These are phyloP conservation scores for Chaenocephalus aceratus DNA, from an alignment of 2,113 vertebrate genomes.

Conservation along the genomic window DNA sequence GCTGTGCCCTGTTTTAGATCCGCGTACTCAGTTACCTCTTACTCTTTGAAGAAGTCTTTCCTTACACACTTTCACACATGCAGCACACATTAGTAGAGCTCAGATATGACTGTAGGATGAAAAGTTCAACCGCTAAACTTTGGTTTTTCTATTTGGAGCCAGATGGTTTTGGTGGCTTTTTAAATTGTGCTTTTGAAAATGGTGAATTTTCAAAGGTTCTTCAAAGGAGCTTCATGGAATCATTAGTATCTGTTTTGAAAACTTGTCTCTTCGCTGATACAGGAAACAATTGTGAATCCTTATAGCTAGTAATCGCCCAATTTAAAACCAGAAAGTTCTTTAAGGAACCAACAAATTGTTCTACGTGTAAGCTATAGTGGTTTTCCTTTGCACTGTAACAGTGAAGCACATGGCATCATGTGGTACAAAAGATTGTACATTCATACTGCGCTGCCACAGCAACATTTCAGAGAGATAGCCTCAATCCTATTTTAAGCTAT, in stretches of 20 bases:
- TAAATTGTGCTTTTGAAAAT: constrained; percentile 29
- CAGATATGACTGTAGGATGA: constrained; percentile 48
- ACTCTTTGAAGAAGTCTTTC: constrained; percentile 81
- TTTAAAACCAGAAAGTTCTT: constrained; percentile 32
- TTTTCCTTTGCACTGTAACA: constrained; percentile 43
- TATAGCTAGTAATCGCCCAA: constrained; percentile 32
- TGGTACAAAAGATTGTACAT: constrained; percentile 45
- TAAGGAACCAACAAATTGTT: constrained; percentile 40
- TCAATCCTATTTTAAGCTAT: constrained; percentile 52
- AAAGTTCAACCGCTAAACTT: constrained; percentile 64
- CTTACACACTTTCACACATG: constrained; percentile 81
- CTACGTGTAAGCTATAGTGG: constrained; percentile 26
- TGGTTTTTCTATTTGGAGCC: constrained; percentile 62
- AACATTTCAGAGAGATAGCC: constrained; percentile 45
- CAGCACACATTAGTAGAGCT: constrained; percentile 72
- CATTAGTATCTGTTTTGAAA: constrained; percentile 23
- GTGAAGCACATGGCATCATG: constrained; percentile 40
- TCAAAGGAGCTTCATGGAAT: constrained; percentile 24
- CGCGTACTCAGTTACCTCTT: constrained; percentile 79
- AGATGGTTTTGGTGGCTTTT: constrained; percentile 48
- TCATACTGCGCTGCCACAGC: constrained; percentile 41
- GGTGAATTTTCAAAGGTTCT: constrained; percentile 26
- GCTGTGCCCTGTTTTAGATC: constrained; percentile 83
- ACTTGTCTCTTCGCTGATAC: background rate
- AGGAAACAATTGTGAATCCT: constrained; percentile 24